phyloP scores from a whole-genome alignment of 2,797 vertebrate species.

The Natrix natrix region DNA sequence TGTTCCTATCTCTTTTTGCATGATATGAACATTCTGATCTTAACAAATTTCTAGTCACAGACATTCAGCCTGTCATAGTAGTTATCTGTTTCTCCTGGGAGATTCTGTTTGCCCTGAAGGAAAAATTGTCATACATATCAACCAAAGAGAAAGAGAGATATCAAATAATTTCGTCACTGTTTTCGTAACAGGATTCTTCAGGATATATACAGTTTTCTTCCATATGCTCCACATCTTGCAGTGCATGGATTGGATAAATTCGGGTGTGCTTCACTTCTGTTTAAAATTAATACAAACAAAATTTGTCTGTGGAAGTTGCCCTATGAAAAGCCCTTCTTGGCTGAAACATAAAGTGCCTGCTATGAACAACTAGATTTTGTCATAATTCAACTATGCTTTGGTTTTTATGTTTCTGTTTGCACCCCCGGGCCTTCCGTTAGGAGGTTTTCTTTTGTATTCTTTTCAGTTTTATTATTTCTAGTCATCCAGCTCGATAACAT shows the following conservation, averaged over 20 bases:
- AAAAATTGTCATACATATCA: slow-evolving; percentile 44
- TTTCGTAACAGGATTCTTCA: slow-evolving; percentile 11
- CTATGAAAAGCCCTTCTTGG: background rate
- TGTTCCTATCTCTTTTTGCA: slow-evolving; percentile 55
- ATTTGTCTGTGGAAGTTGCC: background rate
- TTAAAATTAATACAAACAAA: background rate
- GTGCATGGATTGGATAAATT: background rate
- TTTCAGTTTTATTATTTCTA: background rate
- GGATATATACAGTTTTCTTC: background rate
- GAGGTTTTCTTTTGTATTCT: background rate
- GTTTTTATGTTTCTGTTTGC: background rate
- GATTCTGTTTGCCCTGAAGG: slow-evolving; percentile 47
- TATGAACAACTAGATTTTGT: background rate
- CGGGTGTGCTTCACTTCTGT: background rate
- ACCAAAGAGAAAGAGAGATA: slow-evolving; percentile 27
- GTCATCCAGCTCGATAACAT: background rate
- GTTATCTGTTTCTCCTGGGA: slow-evolving; percentile 44
- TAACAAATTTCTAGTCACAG: slow-evolving; percentile 50
- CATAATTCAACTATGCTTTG: background rate
- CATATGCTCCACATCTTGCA: background rate
- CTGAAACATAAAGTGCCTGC: background rate
- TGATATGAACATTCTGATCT: slow-evolving; percentile 62
- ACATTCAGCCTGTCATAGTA: slow-evolving; percentile 41
- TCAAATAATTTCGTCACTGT: slow-evolving; percentile 34
- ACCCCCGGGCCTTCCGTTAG: background rate